phyloP scores from a whole-genome alignment of 2,888 invertebrate species.

The Ypsolopha sequella region DNA sequence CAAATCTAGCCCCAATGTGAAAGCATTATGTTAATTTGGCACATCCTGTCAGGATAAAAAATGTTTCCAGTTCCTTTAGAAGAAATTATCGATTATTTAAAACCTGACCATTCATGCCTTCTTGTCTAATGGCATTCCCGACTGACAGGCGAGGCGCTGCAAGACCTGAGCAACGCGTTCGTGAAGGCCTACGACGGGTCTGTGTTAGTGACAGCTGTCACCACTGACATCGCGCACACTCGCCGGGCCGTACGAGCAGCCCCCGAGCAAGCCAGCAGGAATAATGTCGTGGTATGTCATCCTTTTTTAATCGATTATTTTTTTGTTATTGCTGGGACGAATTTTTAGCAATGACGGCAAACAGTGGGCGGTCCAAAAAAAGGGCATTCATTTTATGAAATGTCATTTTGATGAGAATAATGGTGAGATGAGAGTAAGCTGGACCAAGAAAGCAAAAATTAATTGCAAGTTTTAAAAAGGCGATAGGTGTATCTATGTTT shows the following conservation, averaged over 20 bases:
- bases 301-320: neutral
- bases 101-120: neutral
- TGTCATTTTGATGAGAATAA: no score
- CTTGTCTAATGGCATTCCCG: neutral
- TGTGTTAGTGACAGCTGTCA: constrained; percentile 74
- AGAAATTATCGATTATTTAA: neutral
- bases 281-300: constrained; percentile 28
- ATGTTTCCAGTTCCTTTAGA: no score
- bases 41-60: neutral
- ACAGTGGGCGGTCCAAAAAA: no score
- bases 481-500: no score
- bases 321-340: no score
- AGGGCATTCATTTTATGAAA: no score
- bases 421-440: no score
- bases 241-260: constrained; percentile 51
- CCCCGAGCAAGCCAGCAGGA: constrained; percentile 24
- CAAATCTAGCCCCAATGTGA: neutral
- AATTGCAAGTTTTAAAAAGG: no score
- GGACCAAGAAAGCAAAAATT: no score
- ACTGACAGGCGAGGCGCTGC: constrained; percentile 46
- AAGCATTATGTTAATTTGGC: neutral
- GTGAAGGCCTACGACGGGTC: constrained; percentile 67
- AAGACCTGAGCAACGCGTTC: constrained; percentile 65
- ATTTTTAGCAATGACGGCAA: no score
- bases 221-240: constrained; percentile 76